Conservation (phyloP, 2,113 vertebrate species). For the Tor tambroides region DNA sequence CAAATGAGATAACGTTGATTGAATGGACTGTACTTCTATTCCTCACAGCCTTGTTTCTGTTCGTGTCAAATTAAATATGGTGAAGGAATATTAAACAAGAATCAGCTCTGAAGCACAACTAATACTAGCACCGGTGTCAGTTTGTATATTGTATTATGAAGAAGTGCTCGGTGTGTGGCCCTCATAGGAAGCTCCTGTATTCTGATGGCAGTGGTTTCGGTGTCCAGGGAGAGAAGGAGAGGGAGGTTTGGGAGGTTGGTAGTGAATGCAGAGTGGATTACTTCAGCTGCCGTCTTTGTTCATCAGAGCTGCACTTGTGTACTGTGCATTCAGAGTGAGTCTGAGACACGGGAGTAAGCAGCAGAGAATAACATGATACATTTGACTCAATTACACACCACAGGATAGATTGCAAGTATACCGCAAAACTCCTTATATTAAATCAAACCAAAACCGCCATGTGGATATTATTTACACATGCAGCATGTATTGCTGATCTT, state of each 20-base stretch:
- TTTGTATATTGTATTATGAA: conserved; percentile 75
- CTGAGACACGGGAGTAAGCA: conserved; percentile 4
- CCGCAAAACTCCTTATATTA: conserved; percentile 4
- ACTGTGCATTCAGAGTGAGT: conserved; percentile 25
- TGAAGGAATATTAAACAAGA: neutral
- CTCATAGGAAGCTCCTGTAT: conserved; percentile 66
- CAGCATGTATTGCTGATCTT: neutral
- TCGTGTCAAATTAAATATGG: neutral
- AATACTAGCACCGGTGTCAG: conserved; percentile 45
- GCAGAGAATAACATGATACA: conserved; percentile 1
- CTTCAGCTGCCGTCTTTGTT: conserved; percentile 69
- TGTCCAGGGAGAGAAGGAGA: conserved; percentile 39
- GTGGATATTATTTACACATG: conserved; percentile 25
- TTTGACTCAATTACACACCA: neutral
- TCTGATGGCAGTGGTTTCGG: conserved; percentile 63
- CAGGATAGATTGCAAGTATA: neutral
- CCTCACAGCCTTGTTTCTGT: too few relatives aligned
- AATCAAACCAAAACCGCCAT: conserved; percentile 12
- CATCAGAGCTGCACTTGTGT: conserved; percentile 62
- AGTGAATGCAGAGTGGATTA: conserved; percentile 72
- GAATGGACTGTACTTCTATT: too few relatives aligned
- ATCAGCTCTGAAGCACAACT: neutral
- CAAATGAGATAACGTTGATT: too few relatives aligned
- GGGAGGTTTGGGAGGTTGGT: conserved; percentile 55
- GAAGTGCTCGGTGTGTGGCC: conserved; percentile 72